phyloP scores from a whole-genome alignment of 2,113 vertebrate genomes.

The Elachura formosa region DNA sequence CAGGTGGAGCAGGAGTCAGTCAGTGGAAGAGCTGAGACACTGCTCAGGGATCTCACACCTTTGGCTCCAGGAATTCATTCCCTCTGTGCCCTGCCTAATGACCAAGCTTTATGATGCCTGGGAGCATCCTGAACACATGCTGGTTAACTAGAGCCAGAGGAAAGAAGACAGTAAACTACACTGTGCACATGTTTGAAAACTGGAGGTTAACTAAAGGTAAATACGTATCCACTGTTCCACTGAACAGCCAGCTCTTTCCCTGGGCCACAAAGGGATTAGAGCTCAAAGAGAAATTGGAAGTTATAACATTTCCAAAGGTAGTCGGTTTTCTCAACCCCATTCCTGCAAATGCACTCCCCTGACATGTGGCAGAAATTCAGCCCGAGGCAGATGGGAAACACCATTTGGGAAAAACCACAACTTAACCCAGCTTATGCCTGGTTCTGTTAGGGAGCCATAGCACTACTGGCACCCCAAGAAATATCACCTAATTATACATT shows the following conservation, averaged over 20 bases:
- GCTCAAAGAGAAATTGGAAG: not conserved
- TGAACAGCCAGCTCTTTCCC: not conserved
- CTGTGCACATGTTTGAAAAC: fast-evolving
- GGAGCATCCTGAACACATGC: not conserved
- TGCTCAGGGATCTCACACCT: not conserved
- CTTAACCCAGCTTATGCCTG: not conserved
- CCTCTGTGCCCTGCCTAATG: not conserved
- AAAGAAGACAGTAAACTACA: not conserved
- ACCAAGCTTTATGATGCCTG: not conserved
- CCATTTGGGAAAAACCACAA: not conserved
- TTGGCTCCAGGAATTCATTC: not conserved
- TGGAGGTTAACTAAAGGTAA: not conserved
- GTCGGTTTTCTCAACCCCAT: not conserved
- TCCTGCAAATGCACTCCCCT: not conserved
- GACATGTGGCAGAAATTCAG: not conserved
- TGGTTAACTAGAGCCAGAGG: not conserved
- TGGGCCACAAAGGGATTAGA: not conserved
- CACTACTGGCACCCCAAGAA: not conserved
- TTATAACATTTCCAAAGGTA: not conserved
- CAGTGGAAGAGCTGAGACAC: not conserved
- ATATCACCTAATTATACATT: not conserved
- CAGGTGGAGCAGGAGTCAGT: not conserved
- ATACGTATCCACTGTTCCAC: not conserved
- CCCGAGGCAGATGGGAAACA: not conserved
- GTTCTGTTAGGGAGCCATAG: not conserved